A percentile compares a stretch with the other conserved stretches of the same genome.
Conservation (phyloP, 1,140 invertebrate genomes). For the Zaprionus africanus region DNA sequence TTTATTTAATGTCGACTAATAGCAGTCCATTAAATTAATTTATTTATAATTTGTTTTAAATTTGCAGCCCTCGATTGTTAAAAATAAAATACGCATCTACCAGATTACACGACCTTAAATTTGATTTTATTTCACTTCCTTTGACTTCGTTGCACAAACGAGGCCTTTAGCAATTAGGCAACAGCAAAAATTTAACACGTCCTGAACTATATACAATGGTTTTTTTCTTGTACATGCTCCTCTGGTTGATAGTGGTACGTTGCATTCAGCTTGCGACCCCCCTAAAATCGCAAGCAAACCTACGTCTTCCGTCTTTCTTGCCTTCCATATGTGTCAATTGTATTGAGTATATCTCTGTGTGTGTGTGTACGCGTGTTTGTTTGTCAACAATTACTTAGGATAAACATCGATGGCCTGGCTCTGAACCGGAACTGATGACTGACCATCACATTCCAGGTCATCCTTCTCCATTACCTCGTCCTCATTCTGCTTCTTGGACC, state of each 20-base stretch:
- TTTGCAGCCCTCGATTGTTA: too few relatives aligned
- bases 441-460: not conserved
- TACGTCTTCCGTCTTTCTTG: slow-evolving; percentile 14
- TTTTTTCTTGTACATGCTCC: not conserved
- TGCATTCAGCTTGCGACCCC: slow-evolving; percentile 34
- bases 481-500: not conserved
- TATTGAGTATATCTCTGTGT: not conserved
- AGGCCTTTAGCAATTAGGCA: slow-evolving; percentile 12
- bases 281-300: slow-evolving; percentile 39
- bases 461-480: not conserved
- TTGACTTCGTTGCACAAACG: slow-evolving; percentile 21
- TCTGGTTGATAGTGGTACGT: slow-evolving; percentile 6
- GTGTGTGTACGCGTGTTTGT: not conserved
- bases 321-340: not conserved
- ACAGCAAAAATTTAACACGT: slow-evolving; percentile 7
- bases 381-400: not conserved
- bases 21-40: too few relatives aligned
- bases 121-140: slow-evolving; percentile 15
- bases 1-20: too few relatives aligned
- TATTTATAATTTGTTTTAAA: too few relatives aligned
- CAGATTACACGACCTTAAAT: not conserved
- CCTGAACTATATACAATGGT: not conserved
- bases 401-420: not conserved
- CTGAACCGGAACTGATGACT: not conserved
- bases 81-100: not conserved